Conservation (phyloP, 35 echinoderm and acorn worm species). For the Apostichopus californicus region DNA sequence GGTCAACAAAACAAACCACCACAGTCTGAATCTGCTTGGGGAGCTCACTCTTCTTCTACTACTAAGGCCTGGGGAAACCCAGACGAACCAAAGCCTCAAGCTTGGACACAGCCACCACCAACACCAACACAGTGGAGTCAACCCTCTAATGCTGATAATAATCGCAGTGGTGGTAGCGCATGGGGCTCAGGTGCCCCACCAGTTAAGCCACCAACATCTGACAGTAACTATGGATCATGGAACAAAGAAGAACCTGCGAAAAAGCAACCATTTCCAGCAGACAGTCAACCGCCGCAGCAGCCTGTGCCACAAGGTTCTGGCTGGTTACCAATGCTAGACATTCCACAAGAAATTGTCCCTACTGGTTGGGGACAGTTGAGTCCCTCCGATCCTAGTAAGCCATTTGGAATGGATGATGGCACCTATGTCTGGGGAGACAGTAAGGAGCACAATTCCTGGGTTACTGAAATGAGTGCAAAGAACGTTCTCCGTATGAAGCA, state of each 20-base stretch:
- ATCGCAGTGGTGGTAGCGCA: conserved; percentile 15
- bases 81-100: conserved; percentile 54
- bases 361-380: conserved; percentile 84
- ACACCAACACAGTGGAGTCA: conserved; percentile 36
- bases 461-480: conserved; percentile 62
- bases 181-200: conserved; percentile 4
- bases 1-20: conserved; percentile 47
- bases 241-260: conserved; percentile 40
- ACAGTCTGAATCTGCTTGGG: conserved; percentile 55
- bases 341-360: conserved; percentile 74
- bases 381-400: conserved; percentile 24
- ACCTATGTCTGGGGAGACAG: conserved; percentile 94
- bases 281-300: conserved; percentile 11
- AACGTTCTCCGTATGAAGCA: conserved; percentile 62
- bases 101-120: conserved; percentile 26
- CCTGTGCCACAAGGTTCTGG: conserved; percentile 28
- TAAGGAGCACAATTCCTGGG: conserved; percentile 81
- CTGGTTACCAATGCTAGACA: conserved; percentile 57
- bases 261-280: conserved; percentile 37
- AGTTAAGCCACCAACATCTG: conserved; percentile 27
- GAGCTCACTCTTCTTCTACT: neutral
- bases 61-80: conserved; percentile 45
- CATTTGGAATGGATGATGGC: conserved; percentile 81
- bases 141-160: neutral
- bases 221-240: conserved; percentile 36